These are phyloP conservation scores for Knipowitschia caucasica DNA, from an alignment of 2,797 vertebrate species.

Conservation along the genomic window DNA sequence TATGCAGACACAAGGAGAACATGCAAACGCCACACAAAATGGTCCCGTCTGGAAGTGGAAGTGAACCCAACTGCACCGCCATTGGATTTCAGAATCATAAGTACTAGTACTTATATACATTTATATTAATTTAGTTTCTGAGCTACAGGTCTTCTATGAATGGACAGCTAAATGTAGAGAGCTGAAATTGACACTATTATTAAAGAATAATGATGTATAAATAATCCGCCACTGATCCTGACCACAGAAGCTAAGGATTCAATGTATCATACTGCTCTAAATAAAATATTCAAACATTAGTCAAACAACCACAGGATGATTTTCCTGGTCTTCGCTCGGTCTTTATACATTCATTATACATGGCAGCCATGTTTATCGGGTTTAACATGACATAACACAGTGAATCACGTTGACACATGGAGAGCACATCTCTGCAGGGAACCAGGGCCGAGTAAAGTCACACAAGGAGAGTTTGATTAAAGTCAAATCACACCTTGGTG, in stretches of 20 bases:
- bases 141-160: too few species aligned
- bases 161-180: too few species aligned
- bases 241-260: background rate
- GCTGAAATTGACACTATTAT: background rate
- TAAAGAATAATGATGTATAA: constrained; percentile 6
- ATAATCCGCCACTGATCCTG: background rate
- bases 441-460: constrained; percentile 15
- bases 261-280: background rate
- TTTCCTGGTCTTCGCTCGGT: background rate
- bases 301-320: constrained; percentile 1
- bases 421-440: constrained; percentile 4
- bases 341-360: constrained; percentile 5
- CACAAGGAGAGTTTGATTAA: constrained; percentile 5
- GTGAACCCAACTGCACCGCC: too few species aligned
- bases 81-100: too few species aligned
- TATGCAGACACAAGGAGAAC: too few species aligned
- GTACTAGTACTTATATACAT: too few species aligned
- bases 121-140: too few species aligned
- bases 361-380: background rate
- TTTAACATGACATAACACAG: constrained; percentile 21
- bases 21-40: too few species aligned
- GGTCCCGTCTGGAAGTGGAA: too few species aligned
- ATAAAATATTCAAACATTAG: constrained; percentile 9
- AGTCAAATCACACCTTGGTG: too few species aligned
- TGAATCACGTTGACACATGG: constrained; percentile 4